Evolutionary conservation across 2,888 invertebrate genomes (phyloP).

Genomic region (Brachylomia viminalis): DNA sequence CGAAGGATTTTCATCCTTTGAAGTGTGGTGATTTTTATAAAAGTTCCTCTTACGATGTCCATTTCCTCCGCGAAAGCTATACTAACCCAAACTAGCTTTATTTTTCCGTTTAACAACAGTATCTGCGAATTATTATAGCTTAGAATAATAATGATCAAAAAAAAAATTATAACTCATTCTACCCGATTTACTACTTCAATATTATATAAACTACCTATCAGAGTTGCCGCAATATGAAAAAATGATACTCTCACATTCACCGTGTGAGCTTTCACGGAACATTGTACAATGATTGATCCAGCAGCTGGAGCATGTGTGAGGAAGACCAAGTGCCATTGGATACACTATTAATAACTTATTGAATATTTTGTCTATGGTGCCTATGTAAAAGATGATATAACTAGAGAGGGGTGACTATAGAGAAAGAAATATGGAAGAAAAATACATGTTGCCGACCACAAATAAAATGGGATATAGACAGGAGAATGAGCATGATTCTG

Average conservation of each 20-base stretch:
- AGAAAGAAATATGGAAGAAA: background rate
- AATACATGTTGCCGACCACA: background rate
- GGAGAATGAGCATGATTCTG: background rate
- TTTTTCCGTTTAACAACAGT: background rate
- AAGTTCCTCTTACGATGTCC: too few relatives aligned
- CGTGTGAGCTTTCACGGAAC: slow-evolving; percentile 40
- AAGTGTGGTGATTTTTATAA: background rate
- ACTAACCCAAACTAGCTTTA: background rate
- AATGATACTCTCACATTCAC: slow-evolving; percentile 17
- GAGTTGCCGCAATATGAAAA: slow-evolving; percentile 41
- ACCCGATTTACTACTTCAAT: slow-evolving; percentile 25
- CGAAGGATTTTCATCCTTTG: background rate
- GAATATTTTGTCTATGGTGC: background rate
- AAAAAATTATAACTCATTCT: background rate
- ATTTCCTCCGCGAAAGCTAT: background rate
- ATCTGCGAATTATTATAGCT: background rate
- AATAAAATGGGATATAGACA: background rate
- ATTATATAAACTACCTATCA: slow-evolving; percentile 29
- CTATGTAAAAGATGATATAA: background rate
- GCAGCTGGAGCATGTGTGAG: slow-evolving; percentile 22
- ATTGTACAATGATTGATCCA: slow-evolving; percentile 56
- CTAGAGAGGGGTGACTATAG: background rate
- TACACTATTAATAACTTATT: slow-evolving; percentile 28
- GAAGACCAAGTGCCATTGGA: slow-evolving; percentile 36
- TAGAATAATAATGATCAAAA: background rate